phyloP scores from a whole-genome alignment of 1,140 invertebrate genomes.

The Harlomillsia oculata region DNA sequence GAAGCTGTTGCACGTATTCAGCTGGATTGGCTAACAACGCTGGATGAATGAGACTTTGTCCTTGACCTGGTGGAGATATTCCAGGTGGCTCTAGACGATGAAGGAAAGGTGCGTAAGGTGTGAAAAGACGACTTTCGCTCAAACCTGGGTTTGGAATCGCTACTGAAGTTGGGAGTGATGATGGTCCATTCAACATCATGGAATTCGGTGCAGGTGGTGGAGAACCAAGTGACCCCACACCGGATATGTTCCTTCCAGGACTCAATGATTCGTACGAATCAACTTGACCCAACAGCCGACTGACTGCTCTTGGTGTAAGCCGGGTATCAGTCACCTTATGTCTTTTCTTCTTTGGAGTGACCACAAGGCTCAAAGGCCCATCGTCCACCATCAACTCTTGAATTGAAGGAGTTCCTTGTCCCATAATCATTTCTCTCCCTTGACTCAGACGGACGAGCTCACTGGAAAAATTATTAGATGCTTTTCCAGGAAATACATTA shows the following conservation, averaged over 20 bases:
- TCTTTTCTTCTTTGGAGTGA: slow-evolving; percentile 82
- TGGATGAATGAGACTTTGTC: slow-evolving; percentile 31
- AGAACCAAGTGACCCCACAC: neutral
- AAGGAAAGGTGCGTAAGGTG: slow-evolving; percentile 79
- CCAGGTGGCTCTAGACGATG: slow-evolving; percentile 40
- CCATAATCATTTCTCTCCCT: too few species aligned
- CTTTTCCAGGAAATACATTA: slow-evolving; percentile 47
- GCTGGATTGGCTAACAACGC: slow-evolving; percentile 37
- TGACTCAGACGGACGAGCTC: slow-evolving; percentile 55
- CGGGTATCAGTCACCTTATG: slow-evolving; percentile 94
- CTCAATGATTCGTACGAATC: slow-evolving; percentile 50
- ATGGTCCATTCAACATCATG: slow-evolving; percentile 42
- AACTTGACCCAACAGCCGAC: slow-evolving; percentile 70
- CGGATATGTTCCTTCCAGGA: slow-evolving; percentile 23
- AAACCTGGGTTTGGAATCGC: slow-evolving; percentile 92
- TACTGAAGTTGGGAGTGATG: slow-evolving; percentile 80
- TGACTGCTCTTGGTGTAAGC: slow-evolving; percentile 81
- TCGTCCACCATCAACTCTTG: slow-evolving; percentile 65
- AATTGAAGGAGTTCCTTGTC: too few species aligned
- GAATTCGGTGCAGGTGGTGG: slow-evolving; percentile 37
- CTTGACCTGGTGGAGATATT: slow-evolving; percentile 21
- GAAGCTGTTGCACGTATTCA: slow-evolving; percentile 37
- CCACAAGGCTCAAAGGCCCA: slow-evolving; percentile 34
- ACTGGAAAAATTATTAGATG: slow-evolving; percentile 6
- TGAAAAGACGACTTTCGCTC: slow-evolving; percentile 88